Evolutionary conservation across 2,888 invertebrate genomes (phyloP), one percentile per base, ranked within the genome.

Genomic region (Steromphala cineraria): DNA sequence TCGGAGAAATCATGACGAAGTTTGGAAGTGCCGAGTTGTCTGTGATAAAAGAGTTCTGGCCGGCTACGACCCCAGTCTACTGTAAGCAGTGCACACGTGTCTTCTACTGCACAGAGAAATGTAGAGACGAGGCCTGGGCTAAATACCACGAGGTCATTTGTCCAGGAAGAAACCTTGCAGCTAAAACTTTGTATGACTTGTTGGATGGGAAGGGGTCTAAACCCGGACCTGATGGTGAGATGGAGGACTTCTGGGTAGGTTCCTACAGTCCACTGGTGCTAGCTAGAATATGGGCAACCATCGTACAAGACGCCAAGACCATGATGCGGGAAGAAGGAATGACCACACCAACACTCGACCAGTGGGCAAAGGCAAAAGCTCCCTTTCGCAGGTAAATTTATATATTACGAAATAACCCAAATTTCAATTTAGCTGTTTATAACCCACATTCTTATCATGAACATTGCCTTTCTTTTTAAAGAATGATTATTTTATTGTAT

Each of bases 121-220:
- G 98, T 91, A 95, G 95, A 85, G 92, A 94, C 2, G 93, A 94
- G 0, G 96, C 97, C 1, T 95, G 95, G 94, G 93, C 94, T 62
- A 94, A 95, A 53, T 98, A 98, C 91, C 98, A 98, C 92, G 94
- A 95, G 87, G 94, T 95, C 13, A 93, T 97, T 62, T 98, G 98
- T 90, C 94, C 90, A 8, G 82, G 86, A 24, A 84, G 83, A 53
- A 87, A 88, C 67, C 76, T 87, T 10, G 87, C 84, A 0, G 84
- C 88, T 2, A 74, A 67, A 2, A 84, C 82, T 78, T 76, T 91
- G 55, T 90, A 88, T 78, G 89, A 89, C 52, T 75, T 91, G 4
- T 83, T 84, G 19, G 87, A 88, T 8, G 87, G 87, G 46, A 82
- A 87, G 55, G 90, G 91, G 0, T 84, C 81, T 52, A 86, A 84